A percentile compares a stretch with the other conserved stretches of the same genome.
Evolutionary conservation across 1,140 invertebrate species (phyloP).

Genomic region (Rhizoglyphus robini): DNA sequence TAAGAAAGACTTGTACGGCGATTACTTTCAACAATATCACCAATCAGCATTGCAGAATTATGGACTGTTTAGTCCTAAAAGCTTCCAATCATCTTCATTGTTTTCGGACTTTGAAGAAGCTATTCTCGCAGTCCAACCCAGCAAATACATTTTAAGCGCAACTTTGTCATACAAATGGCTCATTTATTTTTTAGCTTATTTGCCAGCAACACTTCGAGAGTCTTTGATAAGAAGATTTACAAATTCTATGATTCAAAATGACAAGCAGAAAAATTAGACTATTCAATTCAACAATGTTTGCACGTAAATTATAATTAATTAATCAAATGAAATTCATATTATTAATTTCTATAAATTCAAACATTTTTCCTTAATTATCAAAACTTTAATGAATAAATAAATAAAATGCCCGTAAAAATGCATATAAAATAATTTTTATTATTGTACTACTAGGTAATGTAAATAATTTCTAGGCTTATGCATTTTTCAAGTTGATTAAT

Average conservation of each 20-base stretch:
- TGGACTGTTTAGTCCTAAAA: conserved; percentile 22
- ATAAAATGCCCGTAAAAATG: too few species aligned
- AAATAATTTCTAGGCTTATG: too few species aligned
- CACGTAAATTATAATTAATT: too few species aligned
- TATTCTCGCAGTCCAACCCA: background rate
- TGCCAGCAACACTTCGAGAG: background rate
- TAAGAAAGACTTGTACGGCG: conserved; percentile 23
- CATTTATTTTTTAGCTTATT: background rate
- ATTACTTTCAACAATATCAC: conserved; percentile 28
- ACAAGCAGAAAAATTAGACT: too few species aligned
- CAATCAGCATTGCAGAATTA: conserved; percentile 18
- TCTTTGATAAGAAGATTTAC: background rate
- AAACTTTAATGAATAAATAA: too few species aligned
- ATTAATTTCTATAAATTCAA: too few species aligned
- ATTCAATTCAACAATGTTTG: too few species aligned
- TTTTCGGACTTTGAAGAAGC: conserved; percentile 23
- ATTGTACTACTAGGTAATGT: too few species aligned
- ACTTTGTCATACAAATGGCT: background rate
- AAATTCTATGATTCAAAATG: background rate
- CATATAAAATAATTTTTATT: too few species aligned
- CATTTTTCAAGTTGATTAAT: too few species aligned
- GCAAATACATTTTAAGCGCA: conserved; percentile 16
- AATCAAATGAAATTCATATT: too few species aligned
- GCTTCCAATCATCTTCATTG: conserved; percentile 21
- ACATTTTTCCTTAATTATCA: too few species aligned